Evolutionary conservation across 2,888 invertebrate genomes (phyloP), one percentile per base, ranked within the genome.

Genomic region (Pandemis corylana): DNA sequence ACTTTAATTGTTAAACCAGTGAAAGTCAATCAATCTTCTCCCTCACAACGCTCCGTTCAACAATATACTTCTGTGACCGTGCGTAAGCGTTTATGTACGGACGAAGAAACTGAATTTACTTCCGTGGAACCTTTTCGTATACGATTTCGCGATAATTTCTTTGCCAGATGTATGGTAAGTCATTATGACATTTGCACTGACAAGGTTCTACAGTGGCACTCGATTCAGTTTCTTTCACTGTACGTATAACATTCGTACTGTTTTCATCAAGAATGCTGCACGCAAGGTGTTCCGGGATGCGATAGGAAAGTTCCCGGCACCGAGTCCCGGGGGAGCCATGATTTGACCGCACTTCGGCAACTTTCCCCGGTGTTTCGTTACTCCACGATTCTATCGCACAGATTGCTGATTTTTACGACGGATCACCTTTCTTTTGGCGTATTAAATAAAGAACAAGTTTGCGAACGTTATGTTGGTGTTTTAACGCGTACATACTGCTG

Each of bases 301-400:
- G 81, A 85, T 82, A 83, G 84, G 80, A 85, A 90, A 91, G 82
- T 88, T 87, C 79, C 76, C 81, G 90, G 88, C 88, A 86, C 82
- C 77, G 73, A 2, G 79, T 87, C 92, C 88, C 89, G 75, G 77
- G 89, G 84, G 92, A 83, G 86, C 88, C 82, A 91, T 91, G 87
- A 89, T 89, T 89, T 88, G 91, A 89, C 91, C 92, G 86, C 89
- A 85, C 88, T 88, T 86, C 84, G 51, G 46, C 83, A 90, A 89
- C 85, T 90, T 88, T 65, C 79, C 79, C 79, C 79, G 80, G 85
- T 86, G 87, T 87, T 88, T 84, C 81, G 82, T 79, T 83, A 82
- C 84, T 81, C 78, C 77, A 78, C 78, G 81, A 80, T 84, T 82
- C 79, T 77, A 77, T 79, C 76, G 78, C 82, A 85, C 85, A 88